Evolutionary conservation across 2,888 invertebrate genomes (phyloP).

Genomic region (Cosmopolites sordidus): DNA sequence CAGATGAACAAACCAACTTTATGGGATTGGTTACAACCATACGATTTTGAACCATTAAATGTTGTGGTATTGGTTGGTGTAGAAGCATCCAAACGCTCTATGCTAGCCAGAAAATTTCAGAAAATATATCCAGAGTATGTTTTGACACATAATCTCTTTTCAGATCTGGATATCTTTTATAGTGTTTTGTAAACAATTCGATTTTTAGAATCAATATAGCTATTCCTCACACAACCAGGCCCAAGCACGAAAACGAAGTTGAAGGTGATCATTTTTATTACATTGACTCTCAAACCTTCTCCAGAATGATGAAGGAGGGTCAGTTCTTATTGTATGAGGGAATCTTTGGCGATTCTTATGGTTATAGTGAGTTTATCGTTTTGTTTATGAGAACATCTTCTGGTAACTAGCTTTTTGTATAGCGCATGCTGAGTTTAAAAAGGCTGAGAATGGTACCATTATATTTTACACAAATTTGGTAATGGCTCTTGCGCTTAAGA

Average conservation of each 20-base stretch:
- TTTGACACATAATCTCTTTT: no score
- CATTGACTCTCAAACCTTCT: constrained; percentile 41
- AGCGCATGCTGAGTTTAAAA: constrained; percentile 44
- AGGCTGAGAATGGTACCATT: constrained; percentile 40
- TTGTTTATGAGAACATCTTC: not conserved
- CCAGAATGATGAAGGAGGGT: constrained; percentile 44
- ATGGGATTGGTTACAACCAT: constrained; percentile 41
- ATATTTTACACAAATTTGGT: constrained; percentile 45
- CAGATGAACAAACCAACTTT: constrained; percentile 37
- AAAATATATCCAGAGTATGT: not conserved
- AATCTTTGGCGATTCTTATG: constrained; percentile 45
- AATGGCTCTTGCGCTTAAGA: constrained; percentile 43
- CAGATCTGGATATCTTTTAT: no score
- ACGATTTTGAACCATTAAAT: constrained; percentile 42
- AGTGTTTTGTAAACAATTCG: no score
- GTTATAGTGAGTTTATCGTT: constrained; percentile 41
- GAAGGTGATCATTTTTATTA: constrained; percentile 43
- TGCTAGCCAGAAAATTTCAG: constrained; percentile 37
- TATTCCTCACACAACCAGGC: constrained; percentile 45
- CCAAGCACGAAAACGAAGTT: constrained; percentile 33
- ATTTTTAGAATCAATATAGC: constrained; percentile 34
- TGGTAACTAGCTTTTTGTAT: constrained; percentile 10
- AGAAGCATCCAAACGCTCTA: constrained; percentile 41
- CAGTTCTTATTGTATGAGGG: constrained; percentile 47
- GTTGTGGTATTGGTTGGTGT: constrained; percentile 48